Evolutionary conservation across 2,113 vertebrate species (phyloP).

Genomic region (Myrmecophaga tridactyla): DNA sequence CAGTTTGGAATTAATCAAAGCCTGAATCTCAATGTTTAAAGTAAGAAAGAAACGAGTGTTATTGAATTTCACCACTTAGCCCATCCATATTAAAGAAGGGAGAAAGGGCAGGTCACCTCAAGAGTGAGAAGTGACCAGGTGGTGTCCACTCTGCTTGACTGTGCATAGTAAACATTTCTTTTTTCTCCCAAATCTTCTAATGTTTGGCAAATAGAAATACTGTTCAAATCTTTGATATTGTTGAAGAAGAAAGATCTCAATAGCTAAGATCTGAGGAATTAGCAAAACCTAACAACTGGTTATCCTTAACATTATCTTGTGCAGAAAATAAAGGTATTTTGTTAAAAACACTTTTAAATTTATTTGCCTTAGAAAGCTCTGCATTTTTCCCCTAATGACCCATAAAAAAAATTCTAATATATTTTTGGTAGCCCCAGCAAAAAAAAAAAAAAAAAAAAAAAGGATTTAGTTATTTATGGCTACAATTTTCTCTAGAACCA

Average conservation of each 20-base stretch:
- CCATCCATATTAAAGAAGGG: neutral
- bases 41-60: neutral
- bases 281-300: neutral
- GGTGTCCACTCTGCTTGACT: neutral
- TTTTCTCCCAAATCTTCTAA: neutral
- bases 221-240: neutral
- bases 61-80: neutral
- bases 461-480: neutral
- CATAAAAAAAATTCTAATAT: neutral
- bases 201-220: neutral
- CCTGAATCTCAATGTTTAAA: neutral
- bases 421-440: no score
- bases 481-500: neutral
- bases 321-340: neutral
- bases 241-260: neutral
- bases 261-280: neutral
- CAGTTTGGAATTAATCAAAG: neutral
- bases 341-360: neutral
- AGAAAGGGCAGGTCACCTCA: accelerated
- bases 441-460: accelerated
- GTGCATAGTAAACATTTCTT: neutral
- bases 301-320: neutral
- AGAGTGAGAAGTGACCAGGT: neutral
- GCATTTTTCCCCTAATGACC: neutral
- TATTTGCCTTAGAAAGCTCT: neutral